Conservation (phyloP, 2,888 invertebrate genomes). For the Schizaphis graminum region DNA sequence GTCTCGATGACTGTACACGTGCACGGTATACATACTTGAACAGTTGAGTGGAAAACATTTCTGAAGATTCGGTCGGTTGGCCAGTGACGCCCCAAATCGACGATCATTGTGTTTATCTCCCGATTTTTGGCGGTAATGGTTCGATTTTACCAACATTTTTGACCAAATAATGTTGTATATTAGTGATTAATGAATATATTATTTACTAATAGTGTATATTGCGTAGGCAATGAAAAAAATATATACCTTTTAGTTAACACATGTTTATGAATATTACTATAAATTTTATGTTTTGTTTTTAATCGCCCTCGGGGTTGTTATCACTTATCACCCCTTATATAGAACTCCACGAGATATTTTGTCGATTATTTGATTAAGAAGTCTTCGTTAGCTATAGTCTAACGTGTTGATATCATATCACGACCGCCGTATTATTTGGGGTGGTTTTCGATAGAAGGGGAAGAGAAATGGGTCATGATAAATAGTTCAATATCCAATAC, state of each 20-base stretch:
- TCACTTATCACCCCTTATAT: neutral
- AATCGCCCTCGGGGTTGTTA: neutral
- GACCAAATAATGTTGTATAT: neutral
- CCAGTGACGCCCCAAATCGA: neutral
- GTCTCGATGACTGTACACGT: neutral
- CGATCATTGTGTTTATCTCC: neutral
- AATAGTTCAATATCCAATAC: neutral
- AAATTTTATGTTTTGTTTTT: neutral
- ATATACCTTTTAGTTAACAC: neutral
- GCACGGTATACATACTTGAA: neutral
- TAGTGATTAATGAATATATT: neutral
- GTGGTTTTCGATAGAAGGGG: neutral
- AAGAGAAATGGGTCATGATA: neutral
- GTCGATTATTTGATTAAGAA: neutral
- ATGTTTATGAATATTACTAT: neutral
- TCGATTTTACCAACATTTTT: neutral
- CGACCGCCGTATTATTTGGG: neutral
- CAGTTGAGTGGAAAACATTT: neutral
- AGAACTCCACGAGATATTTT: neutral
- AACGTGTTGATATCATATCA: conserved; percentile 16
- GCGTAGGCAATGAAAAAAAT: neutral
- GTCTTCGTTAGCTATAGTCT: neutral
- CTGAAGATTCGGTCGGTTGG: neutral
- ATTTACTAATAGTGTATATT: neutral
- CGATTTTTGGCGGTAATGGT: neutral